A percentile compares a stretch with the other conserved stretches of the same genome.
Conservation (phyloP, 2,113 vertebrate species). For the Pagrus major region DNA sequence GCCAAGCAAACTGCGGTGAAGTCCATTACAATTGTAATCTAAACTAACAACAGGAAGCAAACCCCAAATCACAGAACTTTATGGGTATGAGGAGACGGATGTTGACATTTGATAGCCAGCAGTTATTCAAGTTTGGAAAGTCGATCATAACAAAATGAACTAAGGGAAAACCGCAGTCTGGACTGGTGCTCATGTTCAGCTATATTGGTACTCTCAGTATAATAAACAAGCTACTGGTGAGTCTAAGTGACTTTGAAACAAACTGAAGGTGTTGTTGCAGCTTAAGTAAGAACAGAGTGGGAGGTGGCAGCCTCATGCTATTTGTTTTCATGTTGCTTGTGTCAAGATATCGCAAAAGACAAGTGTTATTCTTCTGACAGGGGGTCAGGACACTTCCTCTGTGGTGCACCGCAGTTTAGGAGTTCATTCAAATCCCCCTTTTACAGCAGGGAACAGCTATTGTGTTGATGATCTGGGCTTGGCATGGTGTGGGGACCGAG, state of each 20-base stretch:
- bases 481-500: not conserved
- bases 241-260: not conserved
- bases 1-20: conserved; percentile 29
- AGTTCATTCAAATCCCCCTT: conserved; percentile 47
- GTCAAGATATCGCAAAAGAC: conserved; percentile 14
- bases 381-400: conserved; percentile 41
- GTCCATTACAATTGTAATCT: conserved; percentile 42
- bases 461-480: conserved; percentile 50
- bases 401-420: conserved; percentile 31
- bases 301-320: not conserved
- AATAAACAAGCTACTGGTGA: not conserved
- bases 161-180: conserved; percentile 52
- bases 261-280: not conserved
- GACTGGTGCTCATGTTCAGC: conserved; percentile 17
- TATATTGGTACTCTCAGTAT: not conserved
- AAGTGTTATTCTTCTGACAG: conserved; percentile 27
- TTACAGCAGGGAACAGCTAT: conserved; percentile 28
- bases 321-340: not conserved
- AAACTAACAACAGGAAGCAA: conserved; percentile 48
- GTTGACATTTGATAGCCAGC: conserved; percentile 55
- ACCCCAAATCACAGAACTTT: conserved; percentile 15
- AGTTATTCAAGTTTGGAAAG: conserved; percentile 48
- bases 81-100: conserved; percentile 45
- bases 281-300: not conserved
- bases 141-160: conserved; percentile 37